Conservation (phyloP, 2,797 vertebrate species). For the Hydrophis major region DNA sequence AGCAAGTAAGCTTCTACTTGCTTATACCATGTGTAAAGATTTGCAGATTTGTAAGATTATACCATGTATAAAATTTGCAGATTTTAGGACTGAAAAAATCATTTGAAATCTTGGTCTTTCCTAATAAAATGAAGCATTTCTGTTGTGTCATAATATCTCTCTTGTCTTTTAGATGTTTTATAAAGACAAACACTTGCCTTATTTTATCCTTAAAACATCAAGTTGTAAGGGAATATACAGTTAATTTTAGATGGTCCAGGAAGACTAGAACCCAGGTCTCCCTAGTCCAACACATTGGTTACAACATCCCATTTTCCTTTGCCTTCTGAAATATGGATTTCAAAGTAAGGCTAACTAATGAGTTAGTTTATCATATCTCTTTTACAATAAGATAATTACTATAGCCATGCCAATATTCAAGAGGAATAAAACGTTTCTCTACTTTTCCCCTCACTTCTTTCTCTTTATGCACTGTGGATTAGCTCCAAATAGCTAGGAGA, state of each 20-base stretch:
- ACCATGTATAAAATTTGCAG: neutral
- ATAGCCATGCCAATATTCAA: neutral
- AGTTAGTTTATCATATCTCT: neutral
- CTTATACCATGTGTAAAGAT: neutral
- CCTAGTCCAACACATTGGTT: neutral
- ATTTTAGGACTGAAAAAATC: neutral
- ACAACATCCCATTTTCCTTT: neutral
- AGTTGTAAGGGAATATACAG: neutral
- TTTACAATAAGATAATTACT: neutral
- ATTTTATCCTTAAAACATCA: neutral
- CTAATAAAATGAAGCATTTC: neutral
- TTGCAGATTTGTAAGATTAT: neutral
- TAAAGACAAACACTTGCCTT: neutral
- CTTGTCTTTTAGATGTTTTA: neutral
- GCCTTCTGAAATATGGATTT: neutral
- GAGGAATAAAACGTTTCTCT: neutral
- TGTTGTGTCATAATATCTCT: neutral
- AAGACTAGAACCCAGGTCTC: neutral
- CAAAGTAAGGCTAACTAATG: neutral
- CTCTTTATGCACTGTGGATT: neutral
- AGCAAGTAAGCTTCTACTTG: neutral
- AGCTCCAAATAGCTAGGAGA: neutral
- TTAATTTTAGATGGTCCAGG: neutral
- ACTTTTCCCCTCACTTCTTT: neutral
- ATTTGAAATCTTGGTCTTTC: neutral